Evolutionary conservation across 2,888 invertebrate species (phyloP), one percentile per base, ranked within the genome.

Genomic region (Melolontha melolontha): DNA sequence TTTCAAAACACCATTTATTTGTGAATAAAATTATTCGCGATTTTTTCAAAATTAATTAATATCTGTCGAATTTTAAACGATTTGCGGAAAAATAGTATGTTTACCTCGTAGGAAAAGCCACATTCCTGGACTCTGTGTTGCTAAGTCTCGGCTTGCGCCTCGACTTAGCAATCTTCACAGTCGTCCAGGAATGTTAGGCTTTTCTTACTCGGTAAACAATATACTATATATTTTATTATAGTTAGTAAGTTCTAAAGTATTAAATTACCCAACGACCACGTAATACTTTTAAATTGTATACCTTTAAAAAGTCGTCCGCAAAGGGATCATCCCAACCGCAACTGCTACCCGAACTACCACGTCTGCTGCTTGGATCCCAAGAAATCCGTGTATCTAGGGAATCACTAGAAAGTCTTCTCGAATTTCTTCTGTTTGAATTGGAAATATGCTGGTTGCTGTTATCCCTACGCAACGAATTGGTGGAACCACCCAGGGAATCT

Each of bases 321-420:
- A 87, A 86, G 1, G 87, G 85, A 79, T 87, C 87, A 69, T 88
- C 87, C 84, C 85, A 86, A 76, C 87, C 84, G 68, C 84, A 84
- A 77, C 86, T 82, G 47, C 90, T 88, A 14, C 88, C 86, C n/a
- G 89, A 88, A 74, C 88, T 88, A 11, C 88, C 88, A 70, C 90
- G 85, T 71, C 90, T 85, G 4, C n/a, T n/a, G 7, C 49, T 66
- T 1, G 88, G 85, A 75, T 92, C 92, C 91, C 91, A 92, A 54
- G 89, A 88, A 75, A 88, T 87, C 71, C 91, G 88, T 69, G 87
- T 86, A 77, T 92, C 92, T 81, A 92, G 80, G 0, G 92, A 92
- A 80, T 92, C 92, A 41, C 90, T 89, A 0, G 92, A 92, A 65
- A 86, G 86, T 69, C 87, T 83, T 67, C 86, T 81, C 47, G 85